A percentile compares a stretch with the other conserved stretches of the same genome.
phyloP scores from a whole-genome alignment of 2,113 vertebrate species.

The Sturnira hondurensis region DNA sequence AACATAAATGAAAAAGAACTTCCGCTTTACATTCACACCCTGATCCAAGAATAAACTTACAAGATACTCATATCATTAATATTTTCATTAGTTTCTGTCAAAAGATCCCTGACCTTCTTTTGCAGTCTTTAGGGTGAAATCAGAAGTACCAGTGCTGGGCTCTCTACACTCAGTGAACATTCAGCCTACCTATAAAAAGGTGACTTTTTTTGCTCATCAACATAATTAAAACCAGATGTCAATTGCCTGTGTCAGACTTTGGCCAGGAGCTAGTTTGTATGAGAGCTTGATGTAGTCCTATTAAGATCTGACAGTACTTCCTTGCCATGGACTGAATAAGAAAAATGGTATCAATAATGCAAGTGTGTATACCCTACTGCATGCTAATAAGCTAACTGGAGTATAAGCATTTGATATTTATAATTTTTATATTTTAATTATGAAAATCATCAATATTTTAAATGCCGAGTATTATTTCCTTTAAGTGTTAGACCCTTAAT shows the following conservation, averaged over 20 bases:
- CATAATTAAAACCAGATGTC: slow-evolving; percentile 77
- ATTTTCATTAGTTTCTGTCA: slow-evolving; percentile 67
- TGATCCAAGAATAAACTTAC: slow-evolving; percentile 61
- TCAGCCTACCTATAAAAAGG: slow-evolving; percentile 56
- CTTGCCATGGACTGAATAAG: slow-evolving; percentile 68
- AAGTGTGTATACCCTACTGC: slow-evolving; percentile 35
- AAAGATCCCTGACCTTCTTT: slow-evolving; percentile 66
- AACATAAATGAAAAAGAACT: slow-evolving; percentile 27
- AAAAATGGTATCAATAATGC: slow-evolving; percentile 71
- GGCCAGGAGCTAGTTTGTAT: slow-evolving; percentile 78
- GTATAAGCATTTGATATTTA: slow-evolving; percentile 71
- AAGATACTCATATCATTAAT: slow-evolving; percentile 45
- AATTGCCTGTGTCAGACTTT: slow-evolving; percentile 73
- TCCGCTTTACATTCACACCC: slow-evolving; percentile 37
- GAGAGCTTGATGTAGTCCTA: slow-evolving; percentile 79
- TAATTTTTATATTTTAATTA: slow-evolving; percentile 75
- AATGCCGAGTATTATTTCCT: slow-evolving; percentile 44
- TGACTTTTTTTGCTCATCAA: slow-evolving; percentile 59
- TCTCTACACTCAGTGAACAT: slow-evolving; percentile 60
- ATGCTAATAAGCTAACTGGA: slow-evolving; percentile 69
- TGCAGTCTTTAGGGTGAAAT: slow-evolving; percentile 65
- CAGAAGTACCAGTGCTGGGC: slow-evolving; percentile 62
- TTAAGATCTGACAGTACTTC: slow-evolving; percentile 77
- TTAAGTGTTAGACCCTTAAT: slow-evolving; percentile 68
- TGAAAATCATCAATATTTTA: slow-evolving; percentile 72